Base-by-base conservation (phyloP, 2,113 vertebrate genomes). In the Oncorhynchus nerka region DNA sequence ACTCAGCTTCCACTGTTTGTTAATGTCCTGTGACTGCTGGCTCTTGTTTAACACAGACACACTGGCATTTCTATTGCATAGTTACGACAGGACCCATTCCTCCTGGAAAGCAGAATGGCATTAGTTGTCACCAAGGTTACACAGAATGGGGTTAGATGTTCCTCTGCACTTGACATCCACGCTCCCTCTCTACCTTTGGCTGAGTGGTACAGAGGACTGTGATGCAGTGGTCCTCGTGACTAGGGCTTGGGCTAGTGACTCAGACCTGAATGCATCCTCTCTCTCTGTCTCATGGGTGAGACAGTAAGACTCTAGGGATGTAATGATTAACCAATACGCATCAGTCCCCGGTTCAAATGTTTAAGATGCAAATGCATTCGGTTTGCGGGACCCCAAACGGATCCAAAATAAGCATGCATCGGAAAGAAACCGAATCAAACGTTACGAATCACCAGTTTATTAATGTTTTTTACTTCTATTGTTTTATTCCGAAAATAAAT, bases 71-170 rank as follows among this genome's bases (percentile, higher is more conserved):
- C 81, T 55, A 70, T 69, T 86, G 49, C 74, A 11, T 45, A 45
- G 72, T 84, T 88, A 81, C 84, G 80, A 80, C 19, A 59, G 78
- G 78, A 80, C 81, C 62, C 48, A 78, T 80, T 78, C 81, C 78
- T 74, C 74, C 6, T 62, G 71, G 81, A 87, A 89, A 89, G 75
- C 34, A 79, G 79, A 85, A 83, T 82, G 85, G 73, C 16, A 66
- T 30, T 22, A 70, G 68, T 81, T 79, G 77, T 80, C 68, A 64
- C 72, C 13, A 72, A 61, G 61, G 69, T 73, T 59, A 86, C 81
- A 82, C 83, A 70, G 82, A 88, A 83, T 26, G 69, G 75, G 76
- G 19, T 30, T 66, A 82, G 82, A 79, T 83, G 79, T 79, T 73
- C 76, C 39, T 45, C 39, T 45, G 39, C 39, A 45, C 81, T 82